Base-by-base conservation (phyloP, 2,113 vertebrate genomes). In the Pavo muticus region DNA sequence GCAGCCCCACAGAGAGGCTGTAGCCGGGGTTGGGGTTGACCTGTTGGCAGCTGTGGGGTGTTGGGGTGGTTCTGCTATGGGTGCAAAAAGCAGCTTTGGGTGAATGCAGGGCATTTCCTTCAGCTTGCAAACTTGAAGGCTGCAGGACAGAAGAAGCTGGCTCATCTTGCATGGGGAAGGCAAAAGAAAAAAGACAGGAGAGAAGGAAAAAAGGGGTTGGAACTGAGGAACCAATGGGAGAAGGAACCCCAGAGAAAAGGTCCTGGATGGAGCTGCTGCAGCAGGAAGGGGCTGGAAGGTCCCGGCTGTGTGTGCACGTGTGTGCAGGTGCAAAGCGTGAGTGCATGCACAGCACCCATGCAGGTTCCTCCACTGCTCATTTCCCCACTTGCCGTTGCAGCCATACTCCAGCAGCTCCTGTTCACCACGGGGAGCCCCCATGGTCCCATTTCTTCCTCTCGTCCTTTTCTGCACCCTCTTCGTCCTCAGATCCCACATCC, bases 1-100 rank as follows among this genome's bases (percentile, higher is more conserved):
- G 45, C 24, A 71, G 30, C 32, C 24, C n/a, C 27, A 27, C 37
- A 32, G 37, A 0, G 0, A 14, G 14, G 86, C 17, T 29, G 61
- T 50, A 15, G 27, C 42, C 11, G 6, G 24, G 8, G 10, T 16
- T 13, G 17, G 42, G 29, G 71, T 42, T 57, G 32, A 17, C 52
- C 29, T 15, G 13, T 17, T 24, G 2, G 52, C 23, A 27, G 37
- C 7, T 3, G 11, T 2, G 23, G 25, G 27, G 10, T 21, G 65
- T 25, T 42, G 35, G 8, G 29, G 4, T 24, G 2, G 1, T 2
- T n/a, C 7, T 65, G 4, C 6, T 30, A 0, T 0, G 0, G 54
- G 42, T 74, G 59, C 44, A 61, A 57, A 91, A 79, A 59, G 74
- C 30, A 7, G 16, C 74, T 84, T 45, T 2, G 69, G 16, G 47